Conservation (phyloP, 2,797 vertebrate genomes). For the Holocentrus rufus region DNA sequence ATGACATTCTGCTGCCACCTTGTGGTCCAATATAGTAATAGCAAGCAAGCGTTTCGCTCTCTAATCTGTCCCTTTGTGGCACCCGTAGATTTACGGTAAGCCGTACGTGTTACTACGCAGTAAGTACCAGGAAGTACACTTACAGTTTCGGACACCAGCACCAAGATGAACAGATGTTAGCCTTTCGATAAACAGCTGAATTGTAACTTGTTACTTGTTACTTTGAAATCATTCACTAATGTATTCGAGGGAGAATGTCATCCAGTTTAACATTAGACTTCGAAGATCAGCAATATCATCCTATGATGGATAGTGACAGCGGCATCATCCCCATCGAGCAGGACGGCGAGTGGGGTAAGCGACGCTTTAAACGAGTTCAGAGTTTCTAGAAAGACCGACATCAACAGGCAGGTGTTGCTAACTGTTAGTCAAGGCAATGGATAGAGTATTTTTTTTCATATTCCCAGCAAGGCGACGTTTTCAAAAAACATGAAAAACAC, state of each 20-base stretch:
- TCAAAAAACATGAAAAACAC: no score
- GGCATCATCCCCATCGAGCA: constrained; percentile 75
- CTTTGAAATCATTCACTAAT: constrained; percentile 61
- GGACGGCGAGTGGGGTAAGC: constrained; percentile 83
- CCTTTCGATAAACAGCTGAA: background rate
- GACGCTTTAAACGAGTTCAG: no score
- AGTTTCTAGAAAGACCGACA: constrained; percentile 23
- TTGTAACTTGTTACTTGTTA: background rate
- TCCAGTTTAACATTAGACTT: constrained; percentile 72
- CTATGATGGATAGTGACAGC: constrained; percentile 63
- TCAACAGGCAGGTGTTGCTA: no score
- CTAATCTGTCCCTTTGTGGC: constrained; percentile 53
- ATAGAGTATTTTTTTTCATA: no score
- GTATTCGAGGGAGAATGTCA: constrained; percentile 76
- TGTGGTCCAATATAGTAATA: constrained; percentile 27
- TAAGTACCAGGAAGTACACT: constrained; percentile 36
- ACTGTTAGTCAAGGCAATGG: no score
- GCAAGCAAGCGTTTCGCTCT: background rate
- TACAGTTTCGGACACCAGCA: constrained; percentile 12
- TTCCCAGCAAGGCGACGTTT: no score
- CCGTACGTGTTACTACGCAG: constrained; percentile 78
- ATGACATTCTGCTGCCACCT: constrained; percentile 49
- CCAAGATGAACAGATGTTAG: constrained; percentile 11
- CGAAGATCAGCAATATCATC: constrained; percentile 54
- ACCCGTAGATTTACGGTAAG: constrained; percentile 70